Conservation (phyloP, 2,113 vertebrate genomes). For the Glaucidium brasilianum region DNA sequence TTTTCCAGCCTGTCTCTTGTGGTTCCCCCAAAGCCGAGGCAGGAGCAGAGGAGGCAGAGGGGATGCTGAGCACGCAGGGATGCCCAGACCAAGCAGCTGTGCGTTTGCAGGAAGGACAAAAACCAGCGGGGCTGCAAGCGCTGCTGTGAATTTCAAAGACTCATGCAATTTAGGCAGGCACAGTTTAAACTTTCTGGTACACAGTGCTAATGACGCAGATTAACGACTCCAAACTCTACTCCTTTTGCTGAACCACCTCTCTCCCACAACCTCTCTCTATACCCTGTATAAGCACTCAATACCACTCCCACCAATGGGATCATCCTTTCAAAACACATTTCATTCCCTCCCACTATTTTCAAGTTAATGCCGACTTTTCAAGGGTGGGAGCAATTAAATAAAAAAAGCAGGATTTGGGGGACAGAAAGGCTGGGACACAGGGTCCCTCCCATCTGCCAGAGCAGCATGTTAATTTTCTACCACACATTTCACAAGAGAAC, state of each 20-base stretch:
- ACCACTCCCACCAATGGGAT: background rate
- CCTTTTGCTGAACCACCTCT: background rate
- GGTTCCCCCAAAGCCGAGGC: background rate
- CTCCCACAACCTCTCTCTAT: background rate
- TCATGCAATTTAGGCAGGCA: constrained; percentile 39
- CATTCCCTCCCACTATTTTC: background rate
- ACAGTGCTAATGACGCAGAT: background rate
- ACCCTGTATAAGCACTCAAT: background rate
- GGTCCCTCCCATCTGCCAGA: background rate
- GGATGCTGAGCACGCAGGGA: background rate
- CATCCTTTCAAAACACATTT: background rate
- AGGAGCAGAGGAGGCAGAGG: background rate
- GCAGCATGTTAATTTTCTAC: constrained; percentile 13
- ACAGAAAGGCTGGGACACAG: background rate
- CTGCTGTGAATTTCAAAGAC: constrained; percentile 63
- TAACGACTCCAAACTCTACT: background rate
- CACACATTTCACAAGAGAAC: background rate
- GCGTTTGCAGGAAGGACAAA: constrained; percentile 52
- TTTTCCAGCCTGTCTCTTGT: background rate
- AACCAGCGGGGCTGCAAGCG: constrained; percentile 31
- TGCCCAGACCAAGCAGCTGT: constrained; percentile 28
- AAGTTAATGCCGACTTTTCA: background rate
- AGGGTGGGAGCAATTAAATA: background rate
- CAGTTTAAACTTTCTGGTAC: constrained; percentile 35
- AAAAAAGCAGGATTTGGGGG: background rate